Percentiles rank a stretch among this genome's conserved stretches.
phyloP scores from a whole-genome alignment of 2,888 invertebrate genomes.

The Flabesymbios commensalis region DNA sequence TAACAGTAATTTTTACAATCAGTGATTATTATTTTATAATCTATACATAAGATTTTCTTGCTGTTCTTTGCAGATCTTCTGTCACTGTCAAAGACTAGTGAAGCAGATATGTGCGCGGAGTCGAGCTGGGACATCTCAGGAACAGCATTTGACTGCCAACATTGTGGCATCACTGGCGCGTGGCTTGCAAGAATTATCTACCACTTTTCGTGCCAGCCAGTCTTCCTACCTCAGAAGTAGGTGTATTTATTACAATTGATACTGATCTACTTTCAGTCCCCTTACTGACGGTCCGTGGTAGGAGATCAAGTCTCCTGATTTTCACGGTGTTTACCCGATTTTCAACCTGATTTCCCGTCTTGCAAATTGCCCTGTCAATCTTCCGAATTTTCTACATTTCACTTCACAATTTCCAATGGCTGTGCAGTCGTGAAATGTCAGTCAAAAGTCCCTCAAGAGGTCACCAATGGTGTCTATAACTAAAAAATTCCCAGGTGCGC shows the following conservation, averaged over 20 bases:
- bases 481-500: too few species aligned
- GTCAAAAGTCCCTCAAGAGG: too few species aligned
- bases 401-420: too few species aligned
- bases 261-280: neutral
- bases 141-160: conserved; percentile 78
- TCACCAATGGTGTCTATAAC: too few species aligned
- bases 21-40: neutral
- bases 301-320: too few species aligned
- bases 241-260: conserved; percentile 27
- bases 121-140: conserved; percentile 60
- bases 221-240: conserved; percentile 80
- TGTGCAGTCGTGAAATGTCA: too few species aligned
- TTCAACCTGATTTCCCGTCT: too few species aligned
- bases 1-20: too few species aligned
- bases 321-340: too few species aligned
- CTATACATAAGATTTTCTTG: neutral
- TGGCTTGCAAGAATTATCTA: conserved; percentile 84
- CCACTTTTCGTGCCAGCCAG: conserved; percentile 82
- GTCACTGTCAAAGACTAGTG: conserved; percentile 66
- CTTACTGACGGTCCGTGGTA: too few species aligned
- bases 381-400: too few species aligned
- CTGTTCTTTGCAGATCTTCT: conserved; percentile 63
- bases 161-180: conserved; percentile 83
- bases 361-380: too few species aligned
- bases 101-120: conserved; percentile 64